These are phyloP conservation scores for Calvadosia cruxmelitensis DNA, from an alignment of 30 jellyfish, hydroid and myxozoan species.

Conservation along the genomic window DNA sequence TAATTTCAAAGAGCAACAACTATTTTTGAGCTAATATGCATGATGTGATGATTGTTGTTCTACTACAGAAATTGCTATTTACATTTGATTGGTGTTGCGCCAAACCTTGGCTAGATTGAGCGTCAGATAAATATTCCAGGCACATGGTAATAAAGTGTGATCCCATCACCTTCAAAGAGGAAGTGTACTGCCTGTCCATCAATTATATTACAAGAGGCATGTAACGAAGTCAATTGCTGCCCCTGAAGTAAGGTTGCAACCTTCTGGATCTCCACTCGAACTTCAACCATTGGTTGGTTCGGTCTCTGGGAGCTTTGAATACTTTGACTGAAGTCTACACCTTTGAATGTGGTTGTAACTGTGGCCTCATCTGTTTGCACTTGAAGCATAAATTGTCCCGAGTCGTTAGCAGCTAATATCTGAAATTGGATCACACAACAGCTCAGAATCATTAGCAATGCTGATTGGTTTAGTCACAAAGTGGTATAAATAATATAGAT, in stretches of 20 bases:
- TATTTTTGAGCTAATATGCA: too few relatives aligned
- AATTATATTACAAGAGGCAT: constrained; percentile 39
- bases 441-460: too few relatives aligned
- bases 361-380: constrained; percentile 81
- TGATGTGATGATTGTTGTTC: too few relatives aligned
- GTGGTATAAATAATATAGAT: too few relatives aligned
- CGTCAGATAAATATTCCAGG: constrained; percentile 46
- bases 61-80: too few relatives aligned
- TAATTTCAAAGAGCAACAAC: too few relatives aligned
- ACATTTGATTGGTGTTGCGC: too few relatives aligned
- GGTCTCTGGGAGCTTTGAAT: neutral
- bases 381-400: constrained; percentile 47
- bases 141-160: constrained; percentile 30
- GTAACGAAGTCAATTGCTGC: constrained; percentile 50
- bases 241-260: constrained; percentile 59
- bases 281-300: constrained; percentile 25
- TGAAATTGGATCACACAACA: too few relatives aligned
- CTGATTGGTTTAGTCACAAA: too few relatives aligned
- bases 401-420: constrained; percentile 60
- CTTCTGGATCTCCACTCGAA: constrained; percentile 63
- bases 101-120: too few relatives aligned
- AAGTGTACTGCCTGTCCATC: constrained; percentile 62
- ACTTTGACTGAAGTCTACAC: constrained; percentile 25
- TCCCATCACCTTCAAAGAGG: constrained; percentile 44
- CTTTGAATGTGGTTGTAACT: constrained; percentile 59